These are phyloP conservation scores for Phlogophora meticulosa DNA, from an alignment of 2,888 invertebrate genomes.

Conservation along the genomic window DNA sequence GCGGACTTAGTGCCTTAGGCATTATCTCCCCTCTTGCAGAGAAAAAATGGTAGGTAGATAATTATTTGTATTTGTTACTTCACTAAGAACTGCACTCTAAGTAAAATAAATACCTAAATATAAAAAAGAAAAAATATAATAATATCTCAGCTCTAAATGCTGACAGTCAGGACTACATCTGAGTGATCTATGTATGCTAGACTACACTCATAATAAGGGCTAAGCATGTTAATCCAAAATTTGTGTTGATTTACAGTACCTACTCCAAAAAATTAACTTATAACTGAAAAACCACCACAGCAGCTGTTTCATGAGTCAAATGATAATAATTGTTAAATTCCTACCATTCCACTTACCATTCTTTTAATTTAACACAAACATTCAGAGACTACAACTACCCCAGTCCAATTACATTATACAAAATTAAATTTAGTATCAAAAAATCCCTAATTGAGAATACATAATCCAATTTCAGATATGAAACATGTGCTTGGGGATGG, in stretches of 20 bases:
- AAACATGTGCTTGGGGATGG: constrained; percentile 96
- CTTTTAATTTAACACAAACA: background rate
- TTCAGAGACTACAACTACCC: background rate
- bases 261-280: background rate
- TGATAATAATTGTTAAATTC: background rate
- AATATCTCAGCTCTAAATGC: too few species aligned
- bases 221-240: background rate
- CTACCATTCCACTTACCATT: too few species aligned
- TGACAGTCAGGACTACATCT: too few species aligned
- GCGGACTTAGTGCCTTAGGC: too few species aligned
- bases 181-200: background rate
- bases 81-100: too few species aligned
- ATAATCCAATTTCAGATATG: constrained; percentile 87
- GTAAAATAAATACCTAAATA: too few species aligned
- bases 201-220: background rate
- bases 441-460: background rate
- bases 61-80: too few species aligned
- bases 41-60: too few species aligned
- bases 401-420: background rate
- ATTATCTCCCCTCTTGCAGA: too few species aligned
- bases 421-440: background rate
- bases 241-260: background rate
- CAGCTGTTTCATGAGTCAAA: background rate
- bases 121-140: too few species aligned
- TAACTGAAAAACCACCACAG: background rate